A percentile compares a stretch with the other conserved stretches of the same genome.
Evolutionary conservation across 2,888 invertebrate genomes (phyloP).

Genomic region (Automeris io): DNA sequence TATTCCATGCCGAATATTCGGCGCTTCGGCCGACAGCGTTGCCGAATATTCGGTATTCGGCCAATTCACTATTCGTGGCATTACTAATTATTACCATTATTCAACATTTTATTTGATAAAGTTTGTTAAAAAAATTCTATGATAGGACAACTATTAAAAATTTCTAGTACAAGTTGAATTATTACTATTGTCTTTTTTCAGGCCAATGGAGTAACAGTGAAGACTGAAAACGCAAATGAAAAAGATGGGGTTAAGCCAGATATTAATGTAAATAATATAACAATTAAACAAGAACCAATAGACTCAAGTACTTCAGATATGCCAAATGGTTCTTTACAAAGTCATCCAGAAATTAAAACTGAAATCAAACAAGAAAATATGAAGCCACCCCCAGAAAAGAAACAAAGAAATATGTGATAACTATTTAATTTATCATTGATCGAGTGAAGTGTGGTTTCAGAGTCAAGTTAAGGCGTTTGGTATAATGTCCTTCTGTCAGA

Average conservation of each 20-base stretch:
- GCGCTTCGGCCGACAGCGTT: no score
- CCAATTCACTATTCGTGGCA: no score
- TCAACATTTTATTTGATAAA: background rate
- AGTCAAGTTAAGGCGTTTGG: no score
- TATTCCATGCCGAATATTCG: no score
- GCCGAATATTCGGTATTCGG: no score
- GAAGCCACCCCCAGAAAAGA: conserved; percentile 93
- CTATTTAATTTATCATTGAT: background rate
- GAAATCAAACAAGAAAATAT: conserved; percentile 85
- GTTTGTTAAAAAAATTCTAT: background rate
- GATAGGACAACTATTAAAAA: background rate
- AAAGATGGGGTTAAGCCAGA: conserved; percentile 59
- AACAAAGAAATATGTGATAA: conserved; percentile 54
- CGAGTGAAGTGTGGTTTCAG: background rate
- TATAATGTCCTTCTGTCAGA: no score
- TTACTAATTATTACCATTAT: conserved; percentile 1
- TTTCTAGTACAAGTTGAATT: no score
- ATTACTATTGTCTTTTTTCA: conserved; percentile 23
- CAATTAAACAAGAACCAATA: conserved; percentile 69
- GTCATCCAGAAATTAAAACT: conserved; percentile 78
- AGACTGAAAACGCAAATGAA: conserved; percentile 60
- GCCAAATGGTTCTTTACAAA: conserved; percentile 59
- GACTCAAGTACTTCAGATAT: conserved; percentile 62
- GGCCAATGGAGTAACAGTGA: conserved; percentile 63
- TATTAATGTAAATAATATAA: conserved; percentile 48